phyloP scores from a whole-genome alignment of 2,888 invertebrate genomes.

The Lasioglossum lativentre region DNA sequence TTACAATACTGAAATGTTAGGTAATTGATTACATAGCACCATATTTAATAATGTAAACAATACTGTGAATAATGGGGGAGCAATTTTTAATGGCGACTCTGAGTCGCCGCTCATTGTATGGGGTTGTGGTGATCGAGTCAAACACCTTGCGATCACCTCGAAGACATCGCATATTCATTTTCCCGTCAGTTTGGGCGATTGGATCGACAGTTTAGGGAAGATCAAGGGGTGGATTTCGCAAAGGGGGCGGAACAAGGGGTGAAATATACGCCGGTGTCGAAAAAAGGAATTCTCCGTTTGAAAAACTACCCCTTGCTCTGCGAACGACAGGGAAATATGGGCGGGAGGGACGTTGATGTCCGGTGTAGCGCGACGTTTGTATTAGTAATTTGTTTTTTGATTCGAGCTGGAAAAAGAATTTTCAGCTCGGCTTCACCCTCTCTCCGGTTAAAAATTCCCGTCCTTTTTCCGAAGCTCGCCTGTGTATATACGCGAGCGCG shows the following conservation, averaged over 20 bases:
- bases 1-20: too few relatives aligned
- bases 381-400: not conserved
- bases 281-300: slow-evolving; percentile 1
- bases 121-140: not conserved
- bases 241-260: not conserved
- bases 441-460: not conserved
- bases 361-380: not conserved
- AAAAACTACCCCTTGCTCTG: slow-evolving; percentile 15
- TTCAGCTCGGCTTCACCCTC: not conserved
- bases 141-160: not conserved
- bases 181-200: slow-evolving; percentile 5
- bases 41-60: too few relatives aligned
- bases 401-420: not conserved
- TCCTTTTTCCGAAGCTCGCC: not conserved
- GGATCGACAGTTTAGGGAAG: not conserved
- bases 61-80: too few relatives aligned
- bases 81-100: too few relatives aligned
- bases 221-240: not conserved
- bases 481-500: not conserved
- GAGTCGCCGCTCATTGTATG: too few relatives aligned
- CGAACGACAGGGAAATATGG: not conserved
- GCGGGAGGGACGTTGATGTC: slow-evolving; percentile 1
- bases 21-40: too few relatives aligned
- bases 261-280: not conserved
- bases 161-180: slow-evolving; percentile 13